Evolutionary conservation across 2,113 vertebrate species (phyloP).

Genomic region (Siniperca chuatsi): DNA sequence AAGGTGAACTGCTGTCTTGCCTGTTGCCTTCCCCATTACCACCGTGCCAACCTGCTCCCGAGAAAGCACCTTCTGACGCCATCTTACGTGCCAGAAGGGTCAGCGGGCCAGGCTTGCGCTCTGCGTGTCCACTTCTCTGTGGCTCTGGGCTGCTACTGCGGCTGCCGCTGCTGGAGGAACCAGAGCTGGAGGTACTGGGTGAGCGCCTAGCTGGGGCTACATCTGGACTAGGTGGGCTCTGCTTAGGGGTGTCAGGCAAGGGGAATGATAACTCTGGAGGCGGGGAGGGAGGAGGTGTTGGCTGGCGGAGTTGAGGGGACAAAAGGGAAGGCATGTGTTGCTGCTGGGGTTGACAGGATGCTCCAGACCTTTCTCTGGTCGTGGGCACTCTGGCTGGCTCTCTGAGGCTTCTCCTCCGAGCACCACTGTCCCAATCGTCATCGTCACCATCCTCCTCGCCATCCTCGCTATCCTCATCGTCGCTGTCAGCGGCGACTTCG

Average conservation of each 20-base stretch:
- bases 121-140: constrained; percentile 72
- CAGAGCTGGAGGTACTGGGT: constrained; percentile 83
- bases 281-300: constrained; percentile 85
- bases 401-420: constrained; percentile 69
- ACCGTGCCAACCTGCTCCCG: constrained; percentile 73
- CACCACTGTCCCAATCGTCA: constrained; percentile 78
- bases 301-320: constrained; percentile 84
- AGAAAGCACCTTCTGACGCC: constrained; percentile 84
- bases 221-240: constrained; percentile 85
- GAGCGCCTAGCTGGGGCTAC: constrained; percentile 75
- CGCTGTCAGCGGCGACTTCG: constrained; percentile 76
- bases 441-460: constrained; percentile 81
- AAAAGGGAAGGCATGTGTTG: constrained; percentile 82
- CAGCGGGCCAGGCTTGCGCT: constrained; percentile 83
- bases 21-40: constrained; percentile 67
- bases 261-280: constrained; percentile 85
- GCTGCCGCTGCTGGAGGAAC: constrained; percentile 84
- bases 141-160: constrained; percentile 87
- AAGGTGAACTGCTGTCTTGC: constrained; percentile 63
- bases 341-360: constrained; percentile 80
- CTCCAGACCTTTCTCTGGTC: constrained; percentile 80
- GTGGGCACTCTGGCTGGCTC: constrained; percentile 73
- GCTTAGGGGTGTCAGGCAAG: constrained; percentile 86
- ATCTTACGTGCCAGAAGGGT: constrained; percentile 85
- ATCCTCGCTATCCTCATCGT: constrained; percentile 82